phyloP scores from a whole-genome alignment of 2,888 invertebrate genomes.

The Pocota personata region DNA sequence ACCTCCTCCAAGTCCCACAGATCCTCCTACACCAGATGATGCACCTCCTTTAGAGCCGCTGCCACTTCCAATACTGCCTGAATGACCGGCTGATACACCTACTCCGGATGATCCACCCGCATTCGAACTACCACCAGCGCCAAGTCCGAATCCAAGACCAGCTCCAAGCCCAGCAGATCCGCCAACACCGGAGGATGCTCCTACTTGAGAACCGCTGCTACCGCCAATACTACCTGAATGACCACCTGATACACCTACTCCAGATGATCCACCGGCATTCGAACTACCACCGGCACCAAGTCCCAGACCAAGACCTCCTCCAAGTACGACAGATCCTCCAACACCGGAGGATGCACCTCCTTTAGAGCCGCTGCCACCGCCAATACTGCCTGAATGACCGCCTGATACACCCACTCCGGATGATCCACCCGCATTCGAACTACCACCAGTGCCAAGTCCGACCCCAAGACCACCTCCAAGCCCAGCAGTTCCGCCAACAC shows the following conservation, averaged over 20 bases:
- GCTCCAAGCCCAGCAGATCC: constrained; percentile 10
- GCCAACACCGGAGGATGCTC: not conserved
- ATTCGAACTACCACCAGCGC: not conserved
- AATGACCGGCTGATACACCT: not conserved
- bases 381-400: not conserved
- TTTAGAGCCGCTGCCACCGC: not conserved
- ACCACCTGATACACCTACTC: not conserved
- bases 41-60: not conserved
- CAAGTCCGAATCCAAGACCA: not conserved
- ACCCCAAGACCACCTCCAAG: not conserved
- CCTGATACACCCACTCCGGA: not conserved
- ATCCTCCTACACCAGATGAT: not conserved
- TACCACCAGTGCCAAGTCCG: not conserved
- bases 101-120: not conserved
- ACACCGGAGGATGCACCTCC: not conserved
- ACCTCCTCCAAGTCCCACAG: not conserved
- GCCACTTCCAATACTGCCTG: not conserved
- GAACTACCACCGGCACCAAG: not conserved
- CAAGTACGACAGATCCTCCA: not conserved
- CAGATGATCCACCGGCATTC: not conserved
- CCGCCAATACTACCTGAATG: not conserved
- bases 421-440: not conserved
- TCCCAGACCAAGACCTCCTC: not conserved
- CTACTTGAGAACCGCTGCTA: not conserved
- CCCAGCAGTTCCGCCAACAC: not conserved